A percentile compares a stretch with the other conserved stretches of the same genome.
phyloP scores from a whole-genome alignment of 2,113 vertebrate genomes.

The Mesitornis unicolor region DNA sequence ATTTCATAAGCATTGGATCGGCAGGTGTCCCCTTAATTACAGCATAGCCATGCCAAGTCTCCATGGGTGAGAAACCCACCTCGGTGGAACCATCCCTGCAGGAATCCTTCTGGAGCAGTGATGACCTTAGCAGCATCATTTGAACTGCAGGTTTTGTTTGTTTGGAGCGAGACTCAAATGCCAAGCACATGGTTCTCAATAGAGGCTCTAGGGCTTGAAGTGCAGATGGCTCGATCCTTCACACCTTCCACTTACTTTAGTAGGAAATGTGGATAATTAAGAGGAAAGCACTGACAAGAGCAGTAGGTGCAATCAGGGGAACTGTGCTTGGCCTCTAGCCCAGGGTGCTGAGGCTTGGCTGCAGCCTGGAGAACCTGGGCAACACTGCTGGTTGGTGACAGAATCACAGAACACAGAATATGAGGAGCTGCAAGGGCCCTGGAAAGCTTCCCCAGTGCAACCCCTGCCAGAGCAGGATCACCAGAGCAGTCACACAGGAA shows the following conservation, averaged over 20 bases:
- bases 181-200: background rate
- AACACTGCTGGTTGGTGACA: background rate
- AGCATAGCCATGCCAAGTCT: background rate
- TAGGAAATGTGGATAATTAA: background rate
- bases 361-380: background rate
- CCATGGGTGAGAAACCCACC: background rate
- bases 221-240: background rate
- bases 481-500: too few species aligned
- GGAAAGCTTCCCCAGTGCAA: too few species aligned
- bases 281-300: background rate
- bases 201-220: background rate
- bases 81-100: background rate
- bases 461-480: too few species aligned
- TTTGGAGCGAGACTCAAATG: background rate
- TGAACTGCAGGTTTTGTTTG: background rate
- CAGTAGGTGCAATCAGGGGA: background rate
- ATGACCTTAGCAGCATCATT: background rate
- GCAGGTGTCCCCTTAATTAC: background rate
- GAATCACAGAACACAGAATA: too few species aligned
- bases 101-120: background rate
- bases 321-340: background rate
- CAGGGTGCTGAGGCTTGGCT: background rate
- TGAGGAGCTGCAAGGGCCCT: too few species aligned
- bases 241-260: background rate
- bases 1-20: accelerated